A percentile compares a stretch with the other conserved stretches of the same genome.
Conservation (phyloP, 2,888 invertebrate genomes). For the Drosophila engyochracea region DNA sequence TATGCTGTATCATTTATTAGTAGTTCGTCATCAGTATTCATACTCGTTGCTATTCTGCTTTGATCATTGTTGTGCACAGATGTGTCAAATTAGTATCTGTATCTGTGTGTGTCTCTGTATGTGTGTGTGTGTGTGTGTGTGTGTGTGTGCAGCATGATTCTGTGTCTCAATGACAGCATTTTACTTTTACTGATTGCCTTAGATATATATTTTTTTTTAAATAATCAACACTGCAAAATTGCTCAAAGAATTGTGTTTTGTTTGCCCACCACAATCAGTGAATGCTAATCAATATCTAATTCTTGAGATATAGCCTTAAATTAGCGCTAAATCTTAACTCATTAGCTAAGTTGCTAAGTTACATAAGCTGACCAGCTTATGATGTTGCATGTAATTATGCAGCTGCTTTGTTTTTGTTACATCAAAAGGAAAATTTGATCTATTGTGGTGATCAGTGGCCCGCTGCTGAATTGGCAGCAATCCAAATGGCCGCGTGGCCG, state of each 20-base stretch:
- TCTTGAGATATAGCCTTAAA: not conserved
- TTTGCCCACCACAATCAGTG: not conserved
- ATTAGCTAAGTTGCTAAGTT: not conserved
- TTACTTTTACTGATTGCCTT: constrained; percentile 1
- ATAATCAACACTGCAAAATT: not conserved
- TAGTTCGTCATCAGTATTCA: constrained; percentile 5
- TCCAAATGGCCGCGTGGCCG: constrained; percentile 46
- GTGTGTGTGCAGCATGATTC: not conserved
- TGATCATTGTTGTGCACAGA: constrained; percentile 8
- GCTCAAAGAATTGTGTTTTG: not conserved
- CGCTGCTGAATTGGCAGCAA: constrained; percentile 32
- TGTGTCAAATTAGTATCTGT: constrained; percentile 4
- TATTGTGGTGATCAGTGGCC: constrained; percentile 1
- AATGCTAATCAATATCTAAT: not conserved
- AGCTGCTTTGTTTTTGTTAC: not conserved
- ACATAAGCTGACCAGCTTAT: constrained; percentile 3
- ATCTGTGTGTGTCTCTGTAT: not conserved
- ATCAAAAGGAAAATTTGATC: constrained; percentile 14
- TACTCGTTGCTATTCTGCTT: constrained; percentile 5
- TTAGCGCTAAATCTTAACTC: not conserved
- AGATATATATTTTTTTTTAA: not conserved
- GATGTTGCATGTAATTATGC: constrained; percentile 5
- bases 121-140: not conserved
- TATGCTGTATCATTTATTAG: not conserved
- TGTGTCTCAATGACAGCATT: not conserved